Evolutionary conservation across 2,888 invertebrate genomes (phyloP).

Genomic region (Ennomos erosarius): DNA sequence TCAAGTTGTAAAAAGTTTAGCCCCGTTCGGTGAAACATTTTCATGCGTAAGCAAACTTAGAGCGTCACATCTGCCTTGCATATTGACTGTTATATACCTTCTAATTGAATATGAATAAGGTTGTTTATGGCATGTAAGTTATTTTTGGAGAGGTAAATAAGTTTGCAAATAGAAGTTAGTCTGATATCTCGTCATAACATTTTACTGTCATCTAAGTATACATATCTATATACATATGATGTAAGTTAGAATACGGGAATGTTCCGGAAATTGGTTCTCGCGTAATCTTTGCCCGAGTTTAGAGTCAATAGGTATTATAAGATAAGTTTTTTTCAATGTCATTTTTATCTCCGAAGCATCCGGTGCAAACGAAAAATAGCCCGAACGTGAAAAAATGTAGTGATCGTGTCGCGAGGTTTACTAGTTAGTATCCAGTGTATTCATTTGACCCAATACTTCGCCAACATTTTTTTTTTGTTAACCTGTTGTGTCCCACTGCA

Average conservation of each 20-base stretch:
- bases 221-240: conserved; percentile 52
- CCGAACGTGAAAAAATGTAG: no score
- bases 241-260: conserved; percentile 60
- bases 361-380: no score
- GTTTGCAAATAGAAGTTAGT: conserved; percentile 60
- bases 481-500: no score
- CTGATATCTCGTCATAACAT: conserved; percentile 77
- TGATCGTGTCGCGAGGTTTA: no score
- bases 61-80: conserved; percentile 28
- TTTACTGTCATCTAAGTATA: conserved; percentile 71
- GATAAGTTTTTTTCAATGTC: conserved; percentile 21
- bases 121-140: conserved; percentile 31
- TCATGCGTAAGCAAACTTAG: conserved; percentile 53
- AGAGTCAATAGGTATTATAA: conserved; percentile 45
- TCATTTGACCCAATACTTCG: no score
- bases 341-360: no score
- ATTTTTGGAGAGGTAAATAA: conserved; percentile 35
- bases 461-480: no score
- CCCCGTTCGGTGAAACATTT: conserved; percentile 69
- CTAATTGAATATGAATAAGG: conserved; percentile 39
- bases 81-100: conserved; percentile 17
- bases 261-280: conserved; percentile 68
- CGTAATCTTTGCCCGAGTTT: conserved; percentile 64
- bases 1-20: conserved; percentile 79
- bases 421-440: no score